Evolutionary conservation across 2,113 vertebrate genomes (phyloP).

Genomic region (Pantherophis guttatus): DNA sequence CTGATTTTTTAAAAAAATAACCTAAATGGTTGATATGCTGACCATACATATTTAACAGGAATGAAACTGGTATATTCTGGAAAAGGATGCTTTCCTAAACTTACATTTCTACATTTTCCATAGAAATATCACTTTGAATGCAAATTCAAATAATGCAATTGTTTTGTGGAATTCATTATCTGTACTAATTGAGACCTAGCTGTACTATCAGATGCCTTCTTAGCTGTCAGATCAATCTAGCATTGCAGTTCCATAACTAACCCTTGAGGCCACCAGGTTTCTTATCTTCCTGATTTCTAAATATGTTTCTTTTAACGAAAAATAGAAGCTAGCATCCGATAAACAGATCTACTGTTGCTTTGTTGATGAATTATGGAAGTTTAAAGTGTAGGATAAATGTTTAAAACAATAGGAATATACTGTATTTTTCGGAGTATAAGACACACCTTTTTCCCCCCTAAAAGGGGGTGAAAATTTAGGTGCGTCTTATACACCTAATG

Average conservation of each 20-base stretch:
- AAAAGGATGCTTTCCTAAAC: not conserved
- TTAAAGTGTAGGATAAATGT: not conserved
- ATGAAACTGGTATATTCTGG: not conserved
- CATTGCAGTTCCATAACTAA: not conserved
- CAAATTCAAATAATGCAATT: not conserved
- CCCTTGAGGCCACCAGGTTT: not conserved
- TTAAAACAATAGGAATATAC: not conserved
- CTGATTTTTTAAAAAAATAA: not conserved
- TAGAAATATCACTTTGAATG: not conserved
- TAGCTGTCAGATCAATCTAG: not conserved
- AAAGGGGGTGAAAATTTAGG: no score
- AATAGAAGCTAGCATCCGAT: not conserved
- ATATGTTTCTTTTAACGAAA: not conserved
- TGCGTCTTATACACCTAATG: no score
- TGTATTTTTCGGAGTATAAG: no score
- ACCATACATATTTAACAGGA: not conserved
- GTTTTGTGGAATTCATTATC: not conserved
- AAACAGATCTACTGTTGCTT: not conserved
- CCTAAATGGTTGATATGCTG: not conserved
- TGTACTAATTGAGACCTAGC: not conserved
- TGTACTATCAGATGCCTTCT: not conserved
- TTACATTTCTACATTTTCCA: not conserved
- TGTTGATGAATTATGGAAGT: not conserved
- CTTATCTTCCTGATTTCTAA: not conserved
- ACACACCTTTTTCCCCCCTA: no score